Evolutionary conservation across 92 coral and sea anemone species (phyloP), one percentile per base, ranked within the genome.

Genomic region (Anthopleura xanthogrammica): DNA sequence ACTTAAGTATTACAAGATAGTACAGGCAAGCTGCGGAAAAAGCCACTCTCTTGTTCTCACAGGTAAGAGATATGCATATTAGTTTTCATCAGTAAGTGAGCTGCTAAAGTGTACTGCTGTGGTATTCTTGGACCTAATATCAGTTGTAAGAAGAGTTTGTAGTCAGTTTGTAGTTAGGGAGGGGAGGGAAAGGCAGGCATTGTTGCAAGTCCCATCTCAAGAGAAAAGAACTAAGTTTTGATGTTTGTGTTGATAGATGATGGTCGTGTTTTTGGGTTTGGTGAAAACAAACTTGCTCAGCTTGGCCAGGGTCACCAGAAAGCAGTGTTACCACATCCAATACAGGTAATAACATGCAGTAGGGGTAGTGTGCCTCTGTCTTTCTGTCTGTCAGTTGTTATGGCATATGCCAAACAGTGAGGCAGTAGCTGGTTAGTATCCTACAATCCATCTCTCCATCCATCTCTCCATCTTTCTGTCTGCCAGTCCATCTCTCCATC

Each of bases 291-390:
- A 83, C 91, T 92, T 83, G 91, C 87, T 1, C 98, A 93, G 81
- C 80, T 93, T 6, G 98, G 98, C n/a, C 98, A 93, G 73, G 98
- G 98, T 9, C 98, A 93, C 65, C 98, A 93, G 76, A 93, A 93
- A 41, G 87, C 97, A 12, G 72, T 72, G 1, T 57, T 93, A 66
- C 83, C 98, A 6, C 87, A 90, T 65, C 98, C 98, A 40, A 86
- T 91, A 12, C 95, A 93, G 95, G 98, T 93, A 79, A 54, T 41
- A 12, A 29, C 17, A 68, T 46, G 39, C 29, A 68, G 70, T 20
- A 62, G 12, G 39, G 13, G n/a, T 9, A 22, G 3, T 16, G 11
- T 20, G 20, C 36, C 24, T n/a, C 12, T 0, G 41, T 64, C 29
- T 64, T 20, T 64, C 40, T 22, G 41, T 19, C 29, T 22, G 2